A percentile compares a stretch with the other conserved stretches of the same genome.
phyloP scores from a whole-genome alignment of 2,888 invertebrate species.

The Dione juno region DNA sequence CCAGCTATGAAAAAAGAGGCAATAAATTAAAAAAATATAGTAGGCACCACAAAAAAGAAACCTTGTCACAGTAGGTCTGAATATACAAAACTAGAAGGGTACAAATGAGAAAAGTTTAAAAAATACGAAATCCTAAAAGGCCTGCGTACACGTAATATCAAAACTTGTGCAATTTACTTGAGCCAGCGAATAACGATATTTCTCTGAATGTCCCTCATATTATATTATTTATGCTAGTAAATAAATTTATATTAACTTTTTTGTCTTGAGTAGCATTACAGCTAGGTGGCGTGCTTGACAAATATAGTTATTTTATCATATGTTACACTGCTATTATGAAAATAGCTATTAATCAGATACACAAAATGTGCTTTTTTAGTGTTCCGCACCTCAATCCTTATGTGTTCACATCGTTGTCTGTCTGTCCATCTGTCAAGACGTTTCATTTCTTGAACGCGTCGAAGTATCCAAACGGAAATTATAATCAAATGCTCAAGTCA shows the following conservation, averaged over 20 bases:
- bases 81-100: conserved; percentile 4
- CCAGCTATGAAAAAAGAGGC: background rate
- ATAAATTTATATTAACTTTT: conserved; percentile 7
- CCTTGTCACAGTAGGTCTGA: conserved; percentile 11
- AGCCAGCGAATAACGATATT: background rate
- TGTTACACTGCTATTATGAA: too few species aligned
- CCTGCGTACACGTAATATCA: conserved; percentile 7
- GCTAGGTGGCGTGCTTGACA: background rate
- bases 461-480: too few species aligned
- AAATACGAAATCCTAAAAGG: conserved; percentile 15
- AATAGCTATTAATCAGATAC: too few species aligned
- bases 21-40: background rate
- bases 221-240: conserved; percentile 10
- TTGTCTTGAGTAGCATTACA: background rate
- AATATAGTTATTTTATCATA: too few species aligned
- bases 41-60: background rate
- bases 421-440: too few species aligned
- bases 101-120: conserved; percentile 15
- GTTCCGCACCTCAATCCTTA: too few species aligned
- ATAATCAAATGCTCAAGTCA: too few species aligned
- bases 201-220: background rate
- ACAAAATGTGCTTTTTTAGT: too few species aligned
- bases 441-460: too few species aligned
- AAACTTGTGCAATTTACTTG: conserved; percentile 23
- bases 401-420: too few species aligned